phyloP scores from a whole-genome alignment of 2,888 invertebrate species.

The Spisula solida region DNA sequence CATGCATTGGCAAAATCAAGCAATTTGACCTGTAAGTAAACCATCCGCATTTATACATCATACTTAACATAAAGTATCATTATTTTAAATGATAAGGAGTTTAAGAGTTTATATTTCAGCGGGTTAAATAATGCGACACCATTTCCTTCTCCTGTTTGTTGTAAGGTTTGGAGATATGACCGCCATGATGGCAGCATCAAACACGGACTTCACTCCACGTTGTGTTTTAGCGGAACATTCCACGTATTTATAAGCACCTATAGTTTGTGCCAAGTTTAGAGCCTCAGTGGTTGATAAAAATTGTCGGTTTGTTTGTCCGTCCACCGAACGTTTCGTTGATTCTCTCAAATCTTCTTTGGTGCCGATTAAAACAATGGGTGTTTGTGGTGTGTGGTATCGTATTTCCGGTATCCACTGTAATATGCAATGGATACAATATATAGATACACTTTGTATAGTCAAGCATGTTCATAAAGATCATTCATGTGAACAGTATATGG shows the following conservation, averaged over 20 bases:
- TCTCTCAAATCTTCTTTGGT: slow-evolving; percentile 35
- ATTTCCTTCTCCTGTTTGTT: neutral
- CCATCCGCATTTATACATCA: no score
- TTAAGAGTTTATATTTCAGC: no score
- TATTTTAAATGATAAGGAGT: no score
- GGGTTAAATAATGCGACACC: neutral
- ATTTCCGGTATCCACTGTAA: slow-evolving; percentile 40
- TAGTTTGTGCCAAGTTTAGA: slow-evolving; percentile 90
- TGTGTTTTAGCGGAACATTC: slow-evolving; percentile 99
- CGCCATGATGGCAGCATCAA: slow-evolving; percentile 98
- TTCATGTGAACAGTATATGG: no score
- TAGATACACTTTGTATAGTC: no score
- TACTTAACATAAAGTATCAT: no score
- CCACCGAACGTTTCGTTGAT: neutral
- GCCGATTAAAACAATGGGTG: slow-evolving; percentile 28
- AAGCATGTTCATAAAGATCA: no score
- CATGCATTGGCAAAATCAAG: no score
- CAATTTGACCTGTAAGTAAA: no score
- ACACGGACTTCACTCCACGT: slow-evolving; percentile 98
- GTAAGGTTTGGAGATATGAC: slow-evolving; percentile 1
- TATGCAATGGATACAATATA: neutral
- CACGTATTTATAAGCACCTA: slow-evolving; percentile 96
- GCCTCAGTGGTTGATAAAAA: slow-evolving; percentile 4
- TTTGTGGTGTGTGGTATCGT: slow-evolving; percentile 9
- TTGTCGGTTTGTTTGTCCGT: neutral